Conservation (phyloP, 2,888 invertebrate genomes). For the Sussaba pulchella region DNA sequence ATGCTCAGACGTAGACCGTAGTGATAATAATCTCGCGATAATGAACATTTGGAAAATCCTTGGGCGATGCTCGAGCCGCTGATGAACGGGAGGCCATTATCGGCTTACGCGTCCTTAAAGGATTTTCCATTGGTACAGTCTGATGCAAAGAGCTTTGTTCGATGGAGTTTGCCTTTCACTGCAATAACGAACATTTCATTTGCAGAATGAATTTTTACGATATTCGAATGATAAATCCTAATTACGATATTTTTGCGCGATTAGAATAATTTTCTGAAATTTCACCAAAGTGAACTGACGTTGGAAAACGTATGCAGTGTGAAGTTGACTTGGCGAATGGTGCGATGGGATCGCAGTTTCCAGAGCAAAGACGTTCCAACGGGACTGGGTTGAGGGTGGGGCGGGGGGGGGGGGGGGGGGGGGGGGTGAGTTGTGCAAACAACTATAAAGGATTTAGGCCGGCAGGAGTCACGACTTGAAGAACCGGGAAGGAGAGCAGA, state of each 20-base stretch:
- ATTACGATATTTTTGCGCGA: background rate
- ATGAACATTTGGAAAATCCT: background rate
- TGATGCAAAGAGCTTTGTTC: background rate
- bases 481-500: slow-evolving; percentile 1
- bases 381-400: too few species aligned
- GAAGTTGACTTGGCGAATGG: slow-evolving; percentile 18
- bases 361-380: slow-evolving; percentile 27
- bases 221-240: too few species aligned
- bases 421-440: slow-evolving; percentile 72
- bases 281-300: slow-evolving; percentile 57
- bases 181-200: background rate
- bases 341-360: slow-evolving; percentile 23
- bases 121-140: background rate
- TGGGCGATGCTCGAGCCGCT: background rate
- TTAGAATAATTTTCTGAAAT: background rate
- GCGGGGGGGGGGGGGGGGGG: too few species aligned
- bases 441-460: slow-evolving; percentile 71
- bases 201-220: background rate
- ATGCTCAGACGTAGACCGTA: background rate
- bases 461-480: slow-evolving; percentile 24
- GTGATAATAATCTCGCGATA: background rate
- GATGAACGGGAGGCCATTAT: background rate
- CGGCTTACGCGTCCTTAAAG: slow-evolving; percentile 4
- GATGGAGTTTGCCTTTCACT: background rate
- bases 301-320: slow-evolving; percentile 47